These are phyloP conservation scores for Tapirus indicus DNA, from an alignment of 2,797 vertebrate species.

Conservation along the genomic window DNA sequence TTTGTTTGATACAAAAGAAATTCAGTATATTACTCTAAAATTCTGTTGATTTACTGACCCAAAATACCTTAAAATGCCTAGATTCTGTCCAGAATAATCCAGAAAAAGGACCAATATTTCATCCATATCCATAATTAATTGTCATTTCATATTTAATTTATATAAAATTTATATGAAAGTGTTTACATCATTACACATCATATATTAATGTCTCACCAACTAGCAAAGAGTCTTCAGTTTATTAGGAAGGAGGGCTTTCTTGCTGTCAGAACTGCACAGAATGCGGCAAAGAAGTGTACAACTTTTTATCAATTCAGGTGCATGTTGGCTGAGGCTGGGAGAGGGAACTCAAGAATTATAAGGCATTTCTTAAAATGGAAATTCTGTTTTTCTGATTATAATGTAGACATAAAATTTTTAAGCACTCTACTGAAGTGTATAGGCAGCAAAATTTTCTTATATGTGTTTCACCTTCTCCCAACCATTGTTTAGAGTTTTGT, in stretches of 20 bases:
- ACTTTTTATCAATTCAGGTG: neutral
- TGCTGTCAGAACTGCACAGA: neutral
- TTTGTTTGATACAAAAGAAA: slow-evolving; percentile 13
- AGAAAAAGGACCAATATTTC: neutral
- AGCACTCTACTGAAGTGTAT: neutral
- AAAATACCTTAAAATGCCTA: neutral
- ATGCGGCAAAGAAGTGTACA: neutral
- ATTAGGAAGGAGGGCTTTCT: neutral
- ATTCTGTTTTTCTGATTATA: neutral
- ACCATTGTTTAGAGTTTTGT: neutral
- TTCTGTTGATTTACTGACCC: neutral
- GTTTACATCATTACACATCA: neutral
- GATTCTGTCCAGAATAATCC: neutral
- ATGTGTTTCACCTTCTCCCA: neutral
- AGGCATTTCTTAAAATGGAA: neutral
- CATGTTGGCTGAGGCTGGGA: neutral
- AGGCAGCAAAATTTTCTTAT: neutral
- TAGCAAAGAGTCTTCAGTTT: neutral
- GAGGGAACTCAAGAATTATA: neutral
- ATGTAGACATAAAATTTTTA: neutral
- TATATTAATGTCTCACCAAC: neutral
- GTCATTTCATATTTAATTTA: neutral
- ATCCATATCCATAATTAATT: neutral
- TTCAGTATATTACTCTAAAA: neutral
- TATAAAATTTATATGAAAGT: neutral